Base-by-base conservation (phyloP, 2,888 invertebrate species). In the Drosophila tripunctata region DNA sequence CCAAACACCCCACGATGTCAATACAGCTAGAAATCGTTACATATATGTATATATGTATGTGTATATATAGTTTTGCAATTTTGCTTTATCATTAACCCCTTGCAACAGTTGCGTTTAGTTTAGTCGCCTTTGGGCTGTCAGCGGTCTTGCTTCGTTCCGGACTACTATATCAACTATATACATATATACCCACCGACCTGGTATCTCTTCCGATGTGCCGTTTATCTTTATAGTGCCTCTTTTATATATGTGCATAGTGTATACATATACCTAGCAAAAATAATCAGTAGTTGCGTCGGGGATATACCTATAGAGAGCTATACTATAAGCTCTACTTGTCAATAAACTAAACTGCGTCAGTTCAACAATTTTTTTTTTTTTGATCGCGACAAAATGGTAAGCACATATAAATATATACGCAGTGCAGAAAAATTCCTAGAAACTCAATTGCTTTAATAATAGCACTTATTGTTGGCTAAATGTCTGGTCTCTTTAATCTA, bases 351-450 rank as follows among this genome's bases (percentile, higher is more conserved):
- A 72, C 43, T 61, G 62, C 54, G 45, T 61, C 62, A 78, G 27
- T 73, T 71, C 50, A 12, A 17, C 12, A n/a, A 15, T 61, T 58
- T 64, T 24, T 38, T 64, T 24, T 38, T 58, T 44, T 62, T 45
- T 71, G 88, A 84, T 88, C 78, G 38, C 48, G 75, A 62, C 71
- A 41, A 55, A 55, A 67, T 78, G 84, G 88, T 88, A 80, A 85
- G 78, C 62, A 31, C 33, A 2, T 4, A 38, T 6, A 31, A n/a
- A 8, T 22, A 30, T 17, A 17, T 22, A 2, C 24, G 27, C 1
- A 27, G 5, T 22, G 14, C 19, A 21, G 14, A 14, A 6, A 40
- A 56, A 44, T 55, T 68, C 43, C 21, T 10, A 55, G 51, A 55
- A 68, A 31, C 7, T 31, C 38, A 12, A 43, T 5, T 15, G 2